phyloP scores from a whole-genome alignment of 2,113 vertebrate genomes.

The Colistium nudipinnis region DNA sequence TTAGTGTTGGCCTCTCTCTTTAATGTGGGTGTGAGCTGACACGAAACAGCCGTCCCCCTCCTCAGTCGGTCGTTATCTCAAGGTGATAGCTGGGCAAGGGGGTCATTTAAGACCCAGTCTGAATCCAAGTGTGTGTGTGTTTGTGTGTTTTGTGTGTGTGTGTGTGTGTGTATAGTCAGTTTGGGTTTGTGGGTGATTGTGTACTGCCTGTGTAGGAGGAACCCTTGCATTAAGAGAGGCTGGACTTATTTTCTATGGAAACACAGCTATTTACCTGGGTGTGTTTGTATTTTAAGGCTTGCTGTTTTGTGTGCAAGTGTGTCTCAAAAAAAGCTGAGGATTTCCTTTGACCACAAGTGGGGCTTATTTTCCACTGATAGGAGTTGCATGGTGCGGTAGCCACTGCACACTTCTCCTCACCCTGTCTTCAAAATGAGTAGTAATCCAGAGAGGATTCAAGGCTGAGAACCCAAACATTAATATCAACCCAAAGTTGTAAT shows the following conservation, averaged over 20 bases:
- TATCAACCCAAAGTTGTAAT: constrained; percentile 12
- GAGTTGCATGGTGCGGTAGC: constrained; percentile 55
- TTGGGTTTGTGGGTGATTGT: constrained; percentile 8
- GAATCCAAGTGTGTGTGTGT: constrained; percentile 26
- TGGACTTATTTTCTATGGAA: constrained; percentile 40
- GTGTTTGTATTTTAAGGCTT: constrained; percentile 43
- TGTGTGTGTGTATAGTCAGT: constrained; percentile 11
- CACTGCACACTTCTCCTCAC: constrained; percentile 42
- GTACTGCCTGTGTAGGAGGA: constrained; percentile 15
- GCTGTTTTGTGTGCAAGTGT: constrained; percentile 10
- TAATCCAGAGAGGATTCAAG: constrained; percentile 43
- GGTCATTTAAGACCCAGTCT: constrained; percentile 55
- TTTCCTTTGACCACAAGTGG: constrained; percentile 15
- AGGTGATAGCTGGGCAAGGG: constrained; percentile 70
- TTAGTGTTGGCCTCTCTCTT: constrained; percentile 56
- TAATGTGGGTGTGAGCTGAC: constrained; percentile 71
- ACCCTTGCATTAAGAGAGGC: constrained; percentile 54
- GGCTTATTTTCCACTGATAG: constrained; percentile 35
- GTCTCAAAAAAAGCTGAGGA: constrained; percentile 3
- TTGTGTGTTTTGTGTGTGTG: constrained; percentile 17
- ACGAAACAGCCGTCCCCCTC: constrained; percentile 48
- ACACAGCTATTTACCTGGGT: constrained; percentile 53
- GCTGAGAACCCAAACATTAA: constrained; percentile 19
- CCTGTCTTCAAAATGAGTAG: constrained; percentile 44
- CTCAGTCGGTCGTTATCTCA: constrained; percentile 68